Evolutionary conservation across 2,888 invertebrate genomes (phyloP).

Genomic region (Drosophila parthenogenetica): DNA sequence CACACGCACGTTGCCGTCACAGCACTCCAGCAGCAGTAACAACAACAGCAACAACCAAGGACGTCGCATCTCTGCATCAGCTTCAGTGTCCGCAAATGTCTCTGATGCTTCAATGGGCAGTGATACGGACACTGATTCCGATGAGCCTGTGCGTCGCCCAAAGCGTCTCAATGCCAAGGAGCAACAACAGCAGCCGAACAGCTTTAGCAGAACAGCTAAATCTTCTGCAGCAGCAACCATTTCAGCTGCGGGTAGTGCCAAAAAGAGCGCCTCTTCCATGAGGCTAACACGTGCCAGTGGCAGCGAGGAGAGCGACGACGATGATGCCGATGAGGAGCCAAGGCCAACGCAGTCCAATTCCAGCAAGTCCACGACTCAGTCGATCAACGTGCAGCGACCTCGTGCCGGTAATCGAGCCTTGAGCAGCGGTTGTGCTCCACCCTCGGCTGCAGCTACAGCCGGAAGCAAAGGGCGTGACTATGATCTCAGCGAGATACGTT

Average conservation of each 20-base stretch:
- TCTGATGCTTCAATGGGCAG: constrained; percentile 87
- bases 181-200: constrained; percentile 55
- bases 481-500: constrained; percentile 93
- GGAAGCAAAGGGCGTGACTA: constrained; percentile 89
- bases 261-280: constrained; percentile 10
- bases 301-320: constrained; percentile 86
- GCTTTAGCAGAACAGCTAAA: constrained; percentile 29
- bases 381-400: constrained; percentile 30
- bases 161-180: constrained; percentile 74
- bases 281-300: constrained; percentile 82
- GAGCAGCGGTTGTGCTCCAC: constrained; percentile 66
- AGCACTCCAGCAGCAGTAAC: constrained; percentile 27
- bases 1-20: constrained; percentile 81
- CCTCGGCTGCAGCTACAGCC: constrained; percentile 52
- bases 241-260: constrained; percentile 15
- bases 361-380: background rate
- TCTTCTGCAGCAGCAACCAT: constrained; percentile 47
- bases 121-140: constrained; percentile 87
- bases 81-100: constrained; percentile 85
- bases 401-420: constrained; percentile 60
- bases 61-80: constrained; percentile 84
- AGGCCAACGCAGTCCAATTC: constrained; percentile 17
- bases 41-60: constrained; percentile 62
- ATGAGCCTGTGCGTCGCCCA: constrained; percentile 85
- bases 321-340: constrained; percentile 81